Percentiles rank a stretch among this genome's conserved stretches.
phyloP scores from a whole-genome alignment of 2,113 vertebrate genomes.

The Oreochromis tanganicae region DNA sequence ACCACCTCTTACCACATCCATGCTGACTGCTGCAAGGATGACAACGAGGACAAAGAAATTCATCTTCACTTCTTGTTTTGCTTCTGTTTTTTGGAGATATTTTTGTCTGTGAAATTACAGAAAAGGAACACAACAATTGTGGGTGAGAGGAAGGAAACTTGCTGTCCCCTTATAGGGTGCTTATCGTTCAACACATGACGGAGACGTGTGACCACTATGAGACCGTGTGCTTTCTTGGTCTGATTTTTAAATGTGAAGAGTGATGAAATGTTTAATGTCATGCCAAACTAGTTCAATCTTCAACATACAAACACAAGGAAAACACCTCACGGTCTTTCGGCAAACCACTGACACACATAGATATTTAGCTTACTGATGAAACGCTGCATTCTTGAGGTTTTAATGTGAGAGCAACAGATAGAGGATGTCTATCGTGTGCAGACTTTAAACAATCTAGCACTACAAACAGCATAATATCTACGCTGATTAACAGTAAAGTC shows the following conservation, averaged over 20 bases:
- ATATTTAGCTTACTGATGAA: background rate
- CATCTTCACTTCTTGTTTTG: conserved; percentile 45
- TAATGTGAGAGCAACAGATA: background rate
- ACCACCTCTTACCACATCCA: conserved; percentile 45
- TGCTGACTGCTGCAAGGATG: background rate
- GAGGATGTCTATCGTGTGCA: background rate
- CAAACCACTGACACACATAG: background rate
- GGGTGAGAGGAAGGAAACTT: background rate
- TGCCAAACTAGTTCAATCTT: background rate
- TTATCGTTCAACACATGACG: background rate
- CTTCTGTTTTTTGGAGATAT: conserved; percentile 44
- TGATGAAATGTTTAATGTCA: no score
- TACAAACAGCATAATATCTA: background rate
- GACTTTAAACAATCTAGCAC: conserved; percentile 19
- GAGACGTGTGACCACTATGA: background rate
- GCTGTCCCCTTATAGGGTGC: conserved; percentile 17
- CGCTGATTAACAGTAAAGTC: background rate
- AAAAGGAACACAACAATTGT: background rate
- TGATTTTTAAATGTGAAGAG: background rate
- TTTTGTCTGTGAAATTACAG: conserved; percentile 22
- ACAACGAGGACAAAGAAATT: conserved; percentile 40
- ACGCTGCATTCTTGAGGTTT: background rate
- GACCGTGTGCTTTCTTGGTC: background rate
- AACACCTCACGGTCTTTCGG: background rate
- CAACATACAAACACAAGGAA: background rate